Percentiles rank a stretch among this genome's conserved stretches.
Conservation (phyloP, 2,888 invertebrate genomes). For the Cyclophora punctaria region DNA sequence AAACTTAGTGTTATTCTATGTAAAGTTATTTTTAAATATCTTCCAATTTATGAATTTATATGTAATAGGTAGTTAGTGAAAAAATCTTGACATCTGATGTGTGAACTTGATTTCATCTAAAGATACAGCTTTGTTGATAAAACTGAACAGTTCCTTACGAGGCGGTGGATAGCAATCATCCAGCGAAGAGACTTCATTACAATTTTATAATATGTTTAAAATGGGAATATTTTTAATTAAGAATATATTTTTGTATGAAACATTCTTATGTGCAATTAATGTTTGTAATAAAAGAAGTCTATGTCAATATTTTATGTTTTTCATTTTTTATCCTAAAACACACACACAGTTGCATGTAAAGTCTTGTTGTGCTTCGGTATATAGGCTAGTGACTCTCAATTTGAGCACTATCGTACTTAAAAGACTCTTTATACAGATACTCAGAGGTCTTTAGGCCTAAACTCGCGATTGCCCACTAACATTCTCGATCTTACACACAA, state of each 20-base stretch:
- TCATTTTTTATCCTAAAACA: constrained; percentile 7
- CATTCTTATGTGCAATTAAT: constrained; percentile 71
- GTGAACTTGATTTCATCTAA: not conserved
- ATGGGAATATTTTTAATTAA: constrained; percentile 66
- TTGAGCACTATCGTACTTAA: no score
- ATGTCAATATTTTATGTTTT: constrained; percentile 41
- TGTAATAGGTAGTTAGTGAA: constrained; percentile 4
- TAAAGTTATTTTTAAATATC: constrained; percentile 4
- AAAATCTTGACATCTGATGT: constrained; percentile 55
- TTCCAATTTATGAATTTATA: constrained; percentile 7
- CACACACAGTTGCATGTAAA: no score
- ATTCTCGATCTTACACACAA: no score
- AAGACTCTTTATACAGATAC: no score
- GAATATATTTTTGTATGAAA: constrained; percentile 73
- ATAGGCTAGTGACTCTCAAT: no score
- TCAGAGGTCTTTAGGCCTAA: no score
- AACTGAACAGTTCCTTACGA: no score
- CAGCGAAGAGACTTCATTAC: constrained; percentile 33
- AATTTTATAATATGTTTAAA: constrained; percentile 63
- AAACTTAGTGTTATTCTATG: constrained; percentile 21
- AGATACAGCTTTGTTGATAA: not conserved
- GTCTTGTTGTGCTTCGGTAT: no score
- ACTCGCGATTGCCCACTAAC: no score
- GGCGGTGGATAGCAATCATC: constrained; percentile 1
- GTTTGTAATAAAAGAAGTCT: constrained; percentile 70